Evolutionary conservation across 1,140 invertebrate genomes (phyloP), one percentile per base, ranked within the genome.

Genomic region (Campoletis sonorensis): DNA sequence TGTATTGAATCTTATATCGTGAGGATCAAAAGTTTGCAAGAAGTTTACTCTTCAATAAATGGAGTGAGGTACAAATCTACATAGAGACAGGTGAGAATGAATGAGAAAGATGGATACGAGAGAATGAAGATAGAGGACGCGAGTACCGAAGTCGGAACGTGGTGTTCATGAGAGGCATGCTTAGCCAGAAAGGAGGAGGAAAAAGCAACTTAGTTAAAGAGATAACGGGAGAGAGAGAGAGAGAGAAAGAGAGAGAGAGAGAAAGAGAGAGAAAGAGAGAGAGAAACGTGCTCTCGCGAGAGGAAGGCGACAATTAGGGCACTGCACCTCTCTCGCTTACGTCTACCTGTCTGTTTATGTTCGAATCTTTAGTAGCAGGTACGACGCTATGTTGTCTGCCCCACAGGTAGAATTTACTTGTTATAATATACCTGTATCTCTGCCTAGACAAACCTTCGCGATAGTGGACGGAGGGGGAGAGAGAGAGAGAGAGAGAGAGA

Each of bases 271-370:
- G 61, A 64, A 23, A 64, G 26, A 13, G 61, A 64, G 70, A 73
- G 67, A 72, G 68, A 30, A 64, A 76, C 18, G 18, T 40, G n/a
- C 30, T 78, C 45, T 54, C 51, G 27, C 23, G 71, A 81, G 76
- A 83, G 82, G 82, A 83, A 83, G 79, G 82, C 79, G 82, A 81
- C 82, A 83, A 83, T 83, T 83, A 83, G 82, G 75, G 37, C 82
- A 83, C 82, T 83, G 82, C 79, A 23, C 72, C 80, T 73, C 71
- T 30, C 72, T 75, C 72, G 45, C 49, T 18, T 54, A 54, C 61
- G 72, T 75, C 72, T 75, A 54, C 72, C 80, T 70, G 79, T 79
- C 79, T 80, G 82, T 83, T 83, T 79, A 79, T 79, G 72, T 77
- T 72, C 33, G 54, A 71, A 80, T 83, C 79, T 79, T 81, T 68